Evolutionary conservation across 2,113 vertebrate genomes (phyloP).

Genomic region (Brachypteracias leptosomus): DNA sequence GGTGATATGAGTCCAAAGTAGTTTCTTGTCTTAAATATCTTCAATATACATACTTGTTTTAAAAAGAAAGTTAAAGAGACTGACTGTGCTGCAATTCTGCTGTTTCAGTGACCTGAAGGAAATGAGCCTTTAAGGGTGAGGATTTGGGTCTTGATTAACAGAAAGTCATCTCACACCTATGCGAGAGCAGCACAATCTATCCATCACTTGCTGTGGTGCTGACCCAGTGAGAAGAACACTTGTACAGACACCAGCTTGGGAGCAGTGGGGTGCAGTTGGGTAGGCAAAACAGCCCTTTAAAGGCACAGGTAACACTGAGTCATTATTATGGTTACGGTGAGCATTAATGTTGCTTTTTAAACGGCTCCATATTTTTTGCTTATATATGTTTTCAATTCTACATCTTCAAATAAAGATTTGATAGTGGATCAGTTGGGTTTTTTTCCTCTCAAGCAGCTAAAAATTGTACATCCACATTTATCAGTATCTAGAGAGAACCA

Average conservation of each 20-base stretch:
- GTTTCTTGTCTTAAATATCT: background rate
- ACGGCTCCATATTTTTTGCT: background rate
- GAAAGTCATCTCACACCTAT: background rate
- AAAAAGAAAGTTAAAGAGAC: background rate
- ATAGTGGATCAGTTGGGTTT: background rate
- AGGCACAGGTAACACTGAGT: background rate
- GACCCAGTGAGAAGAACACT: background rate
- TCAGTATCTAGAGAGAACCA: background rate
- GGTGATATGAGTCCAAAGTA: background rate
- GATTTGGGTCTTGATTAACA: background rate
- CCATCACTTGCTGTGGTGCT: background rate
- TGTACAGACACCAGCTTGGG: background rate
- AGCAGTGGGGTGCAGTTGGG: background rate
- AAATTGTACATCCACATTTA: background rate
- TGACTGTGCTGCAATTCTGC: background rate
- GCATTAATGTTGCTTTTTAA: background rate
- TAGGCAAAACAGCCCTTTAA: background rate
- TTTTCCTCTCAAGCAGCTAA: background rate
- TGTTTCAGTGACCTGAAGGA: background rate
- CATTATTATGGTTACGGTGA: rapidly evolving
- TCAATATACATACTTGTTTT: background rate
- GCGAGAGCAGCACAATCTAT: background rate
- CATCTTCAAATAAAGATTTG: background rate
- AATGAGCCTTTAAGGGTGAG: background rate
- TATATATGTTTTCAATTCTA: background rate